Base-by-base conservation (phyloP, 2,888 invertebrate genomes). In the Lomographa bimaculata region DNA sequence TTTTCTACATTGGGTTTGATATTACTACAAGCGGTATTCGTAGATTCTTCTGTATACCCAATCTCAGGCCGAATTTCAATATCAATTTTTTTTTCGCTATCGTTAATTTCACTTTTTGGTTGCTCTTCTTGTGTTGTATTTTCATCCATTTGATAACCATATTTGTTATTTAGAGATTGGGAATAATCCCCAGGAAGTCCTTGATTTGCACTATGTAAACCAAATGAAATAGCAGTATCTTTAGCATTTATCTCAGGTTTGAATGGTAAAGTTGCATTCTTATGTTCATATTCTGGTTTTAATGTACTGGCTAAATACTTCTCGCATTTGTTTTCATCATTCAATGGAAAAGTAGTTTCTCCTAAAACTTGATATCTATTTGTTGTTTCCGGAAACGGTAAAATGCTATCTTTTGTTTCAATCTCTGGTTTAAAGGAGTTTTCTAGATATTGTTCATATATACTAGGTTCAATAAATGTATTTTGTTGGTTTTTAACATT, bases 1-100 rank as follows among this genome's bases (percentile, higher is more conserved):
- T 12, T 24, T 28, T 26, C 25, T 29, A 10, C 16, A 10, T 26
- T 16, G 10, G 39, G 8, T 24, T 28, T 28, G 7, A 26, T 5
- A 9, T 4, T 18, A 29, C 7, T 23, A 21, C 32, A 33, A 33
- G 25, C 7, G 23, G 18, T 18, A 10, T 33, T 42, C 9, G 25
- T 7, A 14, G 17, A 12, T 27, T 14, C n/a, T 19, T 12, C 9
- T 16, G 3, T 7, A 17, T 20, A 11, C 6, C 32, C 11, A 3
- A 20, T 14, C 7, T 23, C 23, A 7, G 2, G 9, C 9, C 6
- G 5, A 14, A 20, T 19, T 7, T 24, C 19, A 14, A 2, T 19
- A 18, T 12, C 4, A 9, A 7, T 5, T 3, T 35, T 8, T 5
- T 20, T 35, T 20, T 26, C 34, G 10, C 7, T 19, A 6, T 20